These are phyloP conservation scores for Panthera tigris DNA, from an alignment of 2,113 vertebrate genomes.

Conservation along the genomic window DNA sequence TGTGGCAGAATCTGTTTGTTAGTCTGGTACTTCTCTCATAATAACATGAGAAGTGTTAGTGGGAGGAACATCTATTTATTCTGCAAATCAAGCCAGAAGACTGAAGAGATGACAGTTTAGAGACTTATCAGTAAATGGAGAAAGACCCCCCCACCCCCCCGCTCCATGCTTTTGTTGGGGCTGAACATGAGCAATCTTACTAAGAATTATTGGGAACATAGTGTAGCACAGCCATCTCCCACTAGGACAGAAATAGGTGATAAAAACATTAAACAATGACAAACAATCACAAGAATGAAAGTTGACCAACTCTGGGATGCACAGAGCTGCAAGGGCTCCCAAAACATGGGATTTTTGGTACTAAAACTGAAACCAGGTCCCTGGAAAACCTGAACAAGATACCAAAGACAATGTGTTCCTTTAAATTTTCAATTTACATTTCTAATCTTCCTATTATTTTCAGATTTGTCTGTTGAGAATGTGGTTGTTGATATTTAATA, in stretches of 20 bases:
- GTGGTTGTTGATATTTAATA: constrained; percentile 7
- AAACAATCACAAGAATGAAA: background rate
- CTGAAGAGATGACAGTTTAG: background rate
- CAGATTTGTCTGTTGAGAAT: background rate
- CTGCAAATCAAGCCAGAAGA: background rate
- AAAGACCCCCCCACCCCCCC: background rate
- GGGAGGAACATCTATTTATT: background rate
- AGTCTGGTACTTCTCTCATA: background rate
- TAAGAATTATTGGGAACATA: background rate
- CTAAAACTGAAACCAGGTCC: background rate
- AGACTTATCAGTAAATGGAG: background rate
- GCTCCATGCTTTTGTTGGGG: background rate
- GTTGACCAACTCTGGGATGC: background rate
- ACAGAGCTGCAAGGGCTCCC: background rate
- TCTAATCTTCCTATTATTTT: constrained; percentile 27
- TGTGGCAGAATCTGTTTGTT: background rate
- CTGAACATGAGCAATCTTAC: background rate
- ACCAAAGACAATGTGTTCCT: background rate
- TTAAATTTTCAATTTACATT: background rate
- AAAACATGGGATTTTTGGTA: background rate
- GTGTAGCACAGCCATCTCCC: background rate
- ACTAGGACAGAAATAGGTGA: background rate
- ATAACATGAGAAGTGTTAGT: background rate
- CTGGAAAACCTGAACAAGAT: background rate
- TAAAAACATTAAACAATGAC: background rate